These are phyloP conservation scores for Molossus alvarezi DNA, from an alignment of 2,797 vertebrate genomes.

Conservation along the genomic window DNA sequence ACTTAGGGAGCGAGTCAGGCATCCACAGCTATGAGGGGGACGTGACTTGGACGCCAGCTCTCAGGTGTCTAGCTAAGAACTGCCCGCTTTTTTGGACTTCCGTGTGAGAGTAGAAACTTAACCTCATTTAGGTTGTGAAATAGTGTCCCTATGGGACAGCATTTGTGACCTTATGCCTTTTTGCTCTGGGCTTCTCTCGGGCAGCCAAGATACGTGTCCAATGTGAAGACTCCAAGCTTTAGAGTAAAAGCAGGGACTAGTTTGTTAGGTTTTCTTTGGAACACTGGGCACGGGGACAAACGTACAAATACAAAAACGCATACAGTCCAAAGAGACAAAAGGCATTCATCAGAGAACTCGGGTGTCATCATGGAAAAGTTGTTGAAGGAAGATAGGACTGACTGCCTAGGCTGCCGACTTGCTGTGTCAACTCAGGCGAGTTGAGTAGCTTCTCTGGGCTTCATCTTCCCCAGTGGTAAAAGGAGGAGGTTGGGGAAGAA, in stretches of 20 bases:
- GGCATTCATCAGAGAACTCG: conserved; percentile 55
- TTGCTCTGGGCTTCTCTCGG: not conserved
- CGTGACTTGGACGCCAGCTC: not conserved
- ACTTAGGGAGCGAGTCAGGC: not conserved
- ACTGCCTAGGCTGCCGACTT: not conserved
- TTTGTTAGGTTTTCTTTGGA: conserved; percentile 78
- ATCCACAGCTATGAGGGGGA: not conserved
- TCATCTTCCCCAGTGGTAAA: not conserved
- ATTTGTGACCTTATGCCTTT: not conserved
- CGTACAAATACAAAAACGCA: conserved; percentile 12
- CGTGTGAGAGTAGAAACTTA: not conserved
- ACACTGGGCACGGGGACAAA: conserved; percentile 38
- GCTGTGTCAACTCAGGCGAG: conserved; percentile 1
- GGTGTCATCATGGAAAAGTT: conserved; percentile 70
- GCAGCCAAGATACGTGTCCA: not conserved
- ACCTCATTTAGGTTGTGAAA: not conserved
- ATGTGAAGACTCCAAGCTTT: not conserved
- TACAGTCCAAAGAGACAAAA: conserved; percentile 61
- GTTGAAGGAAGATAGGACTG: conserved; percentile 35
- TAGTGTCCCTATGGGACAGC: not conserved
- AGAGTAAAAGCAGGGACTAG: conserved; percentile 59
- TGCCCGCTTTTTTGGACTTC: not conserved
- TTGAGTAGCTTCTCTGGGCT: not conserved
- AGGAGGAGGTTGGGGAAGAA: not conserved
- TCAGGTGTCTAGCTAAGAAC: not conserved